phyloP scores from a whole-genome alignment of 2,888 invertebrate genomes.

The Belgica antarctica region DNA sequence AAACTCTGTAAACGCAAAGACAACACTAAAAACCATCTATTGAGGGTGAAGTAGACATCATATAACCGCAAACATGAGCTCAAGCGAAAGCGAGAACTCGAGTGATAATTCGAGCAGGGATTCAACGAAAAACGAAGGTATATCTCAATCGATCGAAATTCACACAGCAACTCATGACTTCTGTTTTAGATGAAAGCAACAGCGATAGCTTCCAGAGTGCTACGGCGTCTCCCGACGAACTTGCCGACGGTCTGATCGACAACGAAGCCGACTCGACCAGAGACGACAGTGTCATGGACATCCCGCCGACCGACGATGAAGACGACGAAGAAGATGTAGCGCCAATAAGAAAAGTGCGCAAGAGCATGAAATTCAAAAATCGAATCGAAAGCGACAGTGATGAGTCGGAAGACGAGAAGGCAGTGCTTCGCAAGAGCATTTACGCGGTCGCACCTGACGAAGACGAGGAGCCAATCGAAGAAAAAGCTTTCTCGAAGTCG shows the following conservation, averaged over 20 bases:
- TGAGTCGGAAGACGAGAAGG: neutral
- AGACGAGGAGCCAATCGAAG: neutral
- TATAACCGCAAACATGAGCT: too few relatives aligned
- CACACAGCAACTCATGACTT: too few relatives aligned
- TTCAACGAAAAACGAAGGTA: too few relatives aligned
- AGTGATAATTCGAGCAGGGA: too few relatives aligned
- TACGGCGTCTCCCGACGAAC: too few relatives aligned
- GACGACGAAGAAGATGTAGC: neutral
- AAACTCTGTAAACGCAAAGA: too few relatives aligned
- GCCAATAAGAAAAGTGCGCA: neutral
- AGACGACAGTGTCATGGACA: neutral
- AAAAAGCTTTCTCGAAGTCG: neutral
- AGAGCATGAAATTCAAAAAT: neutral
- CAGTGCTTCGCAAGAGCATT: neutral
- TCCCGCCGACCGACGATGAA: constrained; percentile 18
- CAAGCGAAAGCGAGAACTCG: too few relatives aligned
- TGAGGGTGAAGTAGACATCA: too few relatives aligned
- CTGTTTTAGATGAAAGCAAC: too few relatives aligned
- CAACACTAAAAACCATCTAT: too few relatives aligned
- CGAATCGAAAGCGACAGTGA: neutral
- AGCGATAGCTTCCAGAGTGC: too few relatives aligned
- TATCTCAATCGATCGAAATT: too few relatives aligned
- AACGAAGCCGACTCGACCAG: neutral
- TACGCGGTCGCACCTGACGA: constrained; percentile 9
- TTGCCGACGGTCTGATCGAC: neutral